A percentile compares a stretch with the other conserved stretches of the same genome.
phyloP scores from a whole-genome alignment of 2,888 invertebrate species.

The Lomographa bimaculata region DNA sequence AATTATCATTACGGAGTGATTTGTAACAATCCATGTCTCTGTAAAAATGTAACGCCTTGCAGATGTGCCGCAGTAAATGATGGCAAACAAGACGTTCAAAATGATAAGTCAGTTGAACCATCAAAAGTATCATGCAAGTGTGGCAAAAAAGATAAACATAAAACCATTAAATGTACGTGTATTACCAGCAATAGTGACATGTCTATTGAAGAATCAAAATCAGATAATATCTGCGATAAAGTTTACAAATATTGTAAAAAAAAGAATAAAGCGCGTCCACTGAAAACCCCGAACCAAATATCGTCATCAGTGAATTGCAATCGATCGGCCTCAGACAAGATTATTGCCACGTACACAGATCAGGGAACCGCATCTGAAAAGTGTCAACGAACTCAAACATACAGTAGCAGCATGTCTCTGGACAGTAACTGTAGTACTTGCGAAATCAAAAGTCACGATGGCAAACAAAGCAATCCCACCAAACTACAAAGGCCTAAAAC shows the following conservation, averaged over 20 bases:
- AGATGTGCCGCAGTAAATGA: conserved; percentile 35
- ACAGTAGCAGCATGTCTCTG: neutral
- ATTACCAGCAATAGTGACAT: conserved; percentile 15
- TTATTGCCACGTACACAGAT: too few relatives aligned
- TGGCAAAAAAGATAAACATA: conserved; percentile 7
- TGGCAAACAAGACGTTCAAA: too few relatives aligned
- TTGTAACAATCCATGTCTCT: conserved; percentile 43
- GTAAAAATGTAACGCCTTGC: conserved; percentile 37
- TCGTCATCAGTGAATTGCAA: too few relatives aligned
- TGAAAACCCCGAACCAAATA: too few relatives aligned
- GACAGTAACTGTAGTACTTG: too few relatives aligned
- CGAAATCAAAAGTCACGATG: neutral
- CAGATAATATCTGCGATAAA: too few relatives aligned
- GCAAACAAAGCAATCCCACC: too few relatives aligned
- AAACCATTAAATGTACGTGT: conserved; percentile 2
- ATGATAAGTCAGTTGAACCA: too few relatives aligned
- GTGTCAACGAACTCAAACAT: neutral
- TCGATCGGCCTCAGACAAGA: too few relatives aligned
- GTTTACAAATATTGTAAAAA: conserved; percentile 1
- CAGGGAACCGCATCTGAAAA: neutral
- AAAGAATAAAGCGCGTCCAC: conserved; percentile 9
- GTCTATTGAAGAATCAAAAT: conserved; percentile 19
- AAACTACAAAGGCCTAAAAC: too few relatives aligned
- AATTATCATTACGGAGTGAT: conserved; percentile 30
- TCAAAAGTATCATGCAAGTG: too few relatives aligned